These are phyloP conservation scores for Nasonia giraulti DNA, from an alignment of 1,140 invertebrate species.

Conservation along the genomic window DNA sequence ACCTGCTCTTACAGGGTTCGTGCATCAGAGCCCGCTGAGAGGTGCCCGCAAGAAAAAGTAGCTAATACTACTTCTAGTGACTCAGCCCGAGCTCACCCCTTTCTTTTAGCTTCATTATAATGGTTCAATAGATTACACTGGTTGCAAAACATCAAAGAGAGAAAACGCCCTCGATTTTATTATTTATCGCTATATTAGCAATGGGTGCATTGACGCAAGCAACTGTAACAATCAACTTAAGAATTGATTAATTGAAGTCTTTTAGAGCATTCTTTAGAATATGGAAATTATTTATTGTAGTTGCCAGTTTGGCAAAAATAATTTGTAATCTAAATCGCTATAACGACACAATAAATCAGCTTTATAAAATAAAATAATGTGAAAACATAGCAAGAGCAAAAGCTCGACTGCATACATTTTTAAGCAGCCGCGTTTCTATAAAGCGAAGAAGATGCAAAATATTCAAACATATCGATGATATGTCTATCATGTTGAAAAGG, in stretches of 20 bases:
- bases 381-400: too few relatives aligned
- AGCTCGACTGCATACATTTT: too few relatives aligned
- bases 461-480: not conserved
- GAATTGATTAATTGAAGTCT: not conserved
- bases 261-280: not conserved
- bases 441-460: too few relatives aligned
- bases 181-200: too few relatives aligned
- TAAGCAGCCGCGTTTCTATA: too few relatives aligned
- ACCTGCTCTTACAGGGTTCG: not conserved
- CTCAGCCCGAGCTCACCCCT: not conserved
- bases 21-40: constrained; percentile 32
- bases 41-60: not conserved
- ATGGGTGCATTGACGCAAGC: not conserved
- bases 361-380: too few relatives aligned
- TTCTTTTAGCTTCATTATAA: not conserved
- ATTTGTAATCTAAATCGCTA: too few relatives aligned
- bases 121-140: not conserved
- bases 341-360: too few relatives aligned
- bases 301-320: too few relatives aligned
- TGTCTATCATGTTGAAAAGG: not conserved
- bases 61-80: not conserved
- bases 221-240: too few relatives aligned
- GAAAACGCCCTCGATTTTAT: too few relatives aligned
- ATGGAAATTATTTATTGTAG: too few relatives aligned
- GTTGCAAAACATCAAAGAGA: not conserved